phyloP scores from a whole-genome alignment of 2,113 vertebrate species.

The Pontoporia blainvillei region DNA sequence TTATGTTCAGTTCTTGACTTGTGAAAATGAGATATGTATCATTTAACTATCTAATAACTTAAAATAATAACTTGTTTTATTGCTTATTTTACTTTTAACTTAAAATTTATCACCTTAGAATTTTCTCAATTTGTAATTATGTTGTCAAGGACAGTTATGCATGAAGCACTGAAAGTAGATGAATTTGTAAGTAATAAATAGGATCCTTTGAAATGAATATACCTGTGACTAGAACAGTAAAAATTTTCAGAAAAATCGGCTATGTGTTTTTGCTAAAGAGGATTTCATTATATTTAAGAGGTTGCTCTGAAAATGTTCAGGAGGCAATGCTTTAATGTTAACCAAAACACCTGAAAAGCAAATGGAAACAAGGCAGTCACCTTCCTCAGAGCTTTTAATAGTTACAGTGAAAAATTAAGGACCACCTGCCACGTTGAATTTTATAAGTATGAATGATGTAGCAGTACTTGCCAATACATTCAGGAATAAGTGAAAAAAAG shows the following conservation, averaged over 20 bases:
- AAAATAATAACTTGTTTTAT: not conserved
- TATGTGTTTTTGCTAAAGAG: not conserved
- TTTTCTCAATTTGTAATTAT: not conserved
- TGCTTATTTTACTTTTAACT: constrained; percentile 13
- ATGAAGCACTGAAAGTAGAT: not conserved
- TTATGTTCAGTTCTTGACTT: not conserved
- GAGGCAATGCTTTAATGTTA: not conserved
- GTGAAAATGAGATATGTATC: not conserved
- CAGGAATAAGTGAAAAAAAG: constrained; percentile 51
- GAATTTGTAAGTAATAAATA: not conserved
- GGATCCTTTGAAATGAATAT: constrained; percentile 30
- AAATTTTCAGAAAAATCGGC: not conserved
- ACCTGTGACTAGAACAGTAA: not conserved
- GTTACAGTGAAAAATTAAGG: constrained; percentile 30
- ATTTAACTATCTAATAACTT: not conserved
- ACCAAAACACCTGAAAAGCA: constrained; percentile 17
- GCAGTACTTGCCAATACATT: constrained; percentile 18
- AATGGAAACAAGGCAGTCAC: not conserved
- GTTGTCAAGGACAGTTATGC: not conserved
- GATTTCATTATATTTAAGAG: constrained; percentile 9
- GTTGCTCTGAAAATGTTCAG: not conserved
- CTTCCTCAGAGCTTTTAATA: constrained; percentile 51
- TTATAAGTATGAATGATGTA: constrained; percentile 48
- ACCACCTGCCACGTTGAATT: constrained; percentile 57
- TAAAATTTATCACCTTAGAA: not conserved